These are phyloP conservation scores for Nowickia ferox DNA, from an alignment of 2,888 invertebrate species.

Conservation along the genomic window DNA sequence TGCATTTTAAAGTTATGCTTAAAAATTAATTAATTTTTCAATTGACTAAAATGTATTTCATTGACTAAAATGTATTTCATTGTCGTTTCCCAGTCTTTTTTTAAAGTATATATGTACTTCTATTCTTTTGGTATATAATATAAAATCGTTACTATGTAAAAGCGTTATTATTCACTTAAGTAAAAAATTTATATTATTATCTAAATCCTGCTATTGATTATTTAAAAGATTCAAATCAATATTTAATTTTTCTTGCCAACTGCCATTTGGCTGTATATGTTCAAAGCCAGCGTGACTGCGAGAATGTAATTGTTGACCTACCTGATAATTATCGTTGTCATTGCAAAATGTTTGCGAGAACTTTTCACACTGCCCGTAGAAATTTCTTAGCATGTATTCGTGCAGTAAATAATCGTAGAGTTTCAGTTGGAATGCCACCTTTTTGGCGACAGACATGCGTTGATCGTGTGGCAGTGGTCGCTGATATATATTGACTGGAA, in stretches of 20 bases:
- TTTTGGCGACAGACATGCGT: conserved; percentile 74
- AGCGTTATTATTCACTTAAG: neutral
- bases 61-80: too few species aligned
- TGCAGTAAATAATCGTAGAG: conserved; percentile 77
- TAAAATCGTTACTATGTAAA: neutral
- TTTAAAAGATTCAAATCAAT: conserved; percentile 34
- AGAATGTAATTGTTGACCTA: conserved; percentile 75
- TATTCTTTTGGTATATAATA: too few species aligned
- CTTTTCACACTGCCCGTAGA: conserved; percentile 75
- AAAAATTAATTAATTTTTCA: too few species aligned
- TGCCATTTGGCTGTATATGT: conserved; percentile 71
- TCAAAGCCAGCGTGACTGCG: conserved; percentile 72
- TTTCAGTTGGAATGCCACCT: conserved; percentile 75
- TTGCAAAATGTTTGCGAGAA: conserved; percentile 74
- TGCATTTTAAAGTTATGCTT: too few species aligned
- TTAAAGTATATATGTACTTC: too few species aligned
- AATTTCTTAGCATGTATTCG: conserved; percentile 75
- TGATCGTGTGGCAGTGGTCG: conserved; percentile 73
- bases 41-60: too few species aligned
- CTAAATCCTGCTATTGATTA: neutral
- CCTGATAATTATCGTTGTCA: conserved; percentile 74
- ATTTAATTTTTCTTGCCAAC: conserved; percentile 71
- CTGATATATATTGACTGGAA: conserved; percentile 53
- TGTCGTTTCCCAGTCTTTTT: too few species aligned
- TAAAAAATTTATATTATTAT: neutral